Evolutionary conservation across 2,888 invertebrate species (phyloP), one percentile per base, ranked within the genome.

Genomic region (Oithona nana): DNA sequence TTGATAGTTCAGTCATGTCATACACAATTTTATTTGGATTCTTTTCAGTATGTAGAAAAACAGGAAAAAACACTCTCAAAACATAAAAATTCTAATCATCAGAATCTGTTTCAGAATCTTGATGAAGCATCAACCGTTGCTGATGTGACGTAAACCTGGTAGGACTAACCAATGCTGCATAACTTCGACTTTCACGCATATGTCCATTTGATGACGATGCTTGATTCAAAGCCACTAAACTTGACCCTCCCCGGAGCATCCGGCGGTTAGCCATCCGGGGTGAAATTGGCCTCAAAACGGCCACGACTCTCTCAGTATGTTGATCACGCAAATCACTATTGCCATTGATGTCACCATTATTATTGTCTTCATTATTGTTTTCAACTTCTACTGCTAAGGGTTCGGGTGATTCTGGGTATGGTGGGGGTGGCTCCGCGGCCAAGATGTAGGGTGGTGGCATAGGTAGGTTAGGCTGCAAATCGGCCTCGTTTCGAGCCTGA

Each of bases 291-390:
- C n/a, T n/a, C n/a, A n/a, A n/a, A 6, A 39, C 39, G 39, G 39
- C 8, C 16, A 16, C 6, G 6, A 39, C 24, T 20, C 26, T 20
- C 3, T 24, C 20, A 20, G 26, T 26, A 26, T 54, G 22, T 26
- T 54, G 54, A 11, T 54, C 26, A 3, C 22, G 24, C 20, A 54
- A 24, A 16, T 54, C 54, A 26, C 54, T 54, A 26, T 54, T 54
- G 3, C 54, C 54, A 26, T 54, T 54, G 24, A 54, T 54, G 26
- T 54, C 54, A 16, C 54, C 54, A 54, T 54, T 54, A 26, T 54
- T 54, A 26, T 54, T 54, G 54, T 54, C 54, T 3, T 54, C 54
- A 3, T 54, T 26, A 11, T 54, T 54, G 26, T 3, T 54, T 16
- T 54, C 26, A n/a, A n/a, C n/a, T n/a, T n/a, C n/a, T n/a, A n/a